Percentiles rank a stretch among this genome's conserved stretches.
phyloP scores from a whole-genome alignment of 2,888 invertebrate genomes.

The Strigamia crassipes region DNA sequence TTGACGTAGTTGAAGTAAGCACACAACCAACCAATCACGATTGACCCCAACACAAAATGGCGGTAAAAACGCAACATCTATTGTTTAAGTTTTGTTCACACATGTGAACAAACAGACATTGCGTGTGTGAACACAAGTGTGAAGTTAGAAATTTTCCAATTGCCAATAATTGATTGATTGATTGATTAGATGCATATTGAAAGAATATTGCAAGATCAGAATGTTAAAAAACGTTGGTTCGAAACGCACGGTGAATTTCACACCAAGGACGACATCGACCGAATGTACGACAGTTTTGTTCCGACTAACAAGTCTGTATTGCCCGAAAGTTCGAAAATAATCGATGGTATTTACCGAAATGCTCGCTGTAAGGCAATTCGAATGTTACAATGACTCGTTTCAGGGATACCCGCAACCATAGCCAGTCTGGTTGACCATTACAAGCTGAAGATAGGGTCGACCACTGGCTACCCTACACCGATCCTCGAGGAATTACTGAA shows the following conservation, averaged over 20 bases:
- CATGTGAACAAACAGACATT: too few species aligned
- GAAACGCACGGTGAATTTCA: slow-evolving; percentile 55
- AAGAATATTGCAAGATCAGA: slow-evolving; percentile 55
- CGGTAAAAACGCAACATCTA: too few species aligned
- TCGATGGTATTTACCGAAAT: slow-evolving; percentile 51
- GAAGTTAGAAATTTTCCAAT: slow-evolving; percentile 2
- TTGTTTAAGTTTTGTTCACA: too few species aligned
- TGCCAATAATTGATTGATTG: neutral
- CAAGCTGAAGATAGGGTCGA: slow-evolving; percentile 56
- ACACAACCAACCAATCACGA: too few species aligned
- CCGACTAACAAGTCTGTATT: slow-evolving; percentile 56
- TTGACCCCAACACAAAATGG: too few species aligned
- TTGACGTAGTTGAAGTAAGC: too few species aligned
- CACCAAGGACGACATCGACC: slow-evolving; percentile 56
- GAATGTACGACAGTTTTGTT: slow-evolving; percentile 58
- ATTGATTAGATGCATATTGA: slow-evolving; percentile 52
- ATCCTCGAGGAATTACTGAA: slow-evolving; percentile 57
- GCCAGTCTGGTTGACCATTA: slow-evolving; percentile 52
- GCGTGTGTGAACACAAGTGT: too few species aligned
- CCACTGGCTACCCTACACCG: slow-evolving; percentile 57
- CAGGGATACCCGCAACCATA: slow-evolving; percentile 55
- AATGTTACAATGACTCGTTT: too few species aligned
- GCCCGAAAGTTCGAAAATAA: slow-evolving; percentile 54
- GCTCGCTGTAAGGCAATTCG: neutral
- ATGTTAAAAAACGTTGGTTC: slow-evolving; percentile 56